Conservation (phyloP, 1,140 invertebrate species). For the Sycophaga agraensis region DNA sequence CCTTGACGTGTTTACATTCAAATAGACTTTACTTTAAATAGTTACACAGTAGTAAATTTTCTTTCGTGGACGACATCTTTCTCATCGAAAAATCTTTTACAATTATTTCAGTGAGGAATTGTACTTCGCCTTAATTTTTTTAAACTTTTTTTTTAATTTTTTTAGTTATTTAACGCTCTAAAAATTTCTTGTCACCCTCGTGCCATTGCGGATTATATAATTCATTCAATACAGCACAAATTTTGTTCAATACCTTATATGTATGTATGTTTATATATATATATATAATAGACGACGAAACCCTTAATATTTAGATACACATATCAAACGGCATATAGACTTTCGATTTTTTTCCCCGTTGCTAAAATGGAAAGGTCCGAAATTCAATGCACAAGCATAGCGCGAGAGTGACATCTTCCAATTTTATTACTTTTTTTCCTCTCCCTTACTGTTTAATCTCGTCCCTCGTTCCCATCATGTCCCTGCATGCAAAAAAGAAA, state of each 20-base stretch:
- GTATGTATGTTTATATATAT: no score
- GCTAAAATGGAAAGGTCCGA: background rate
- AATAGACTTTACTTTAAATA: conserved; percentile 52
- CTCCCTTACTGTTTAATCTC: conserved; percentile 5
- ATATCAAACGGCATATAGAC: background rate
- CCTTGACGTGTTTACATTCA: conserved; percentile 51
- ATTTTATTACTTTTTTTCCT: background rate
- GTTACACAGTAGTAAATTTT: conserved; percentile 53
- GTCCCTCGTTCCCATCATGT: conserved; percentile 27
- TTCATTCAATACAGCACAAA: no score
- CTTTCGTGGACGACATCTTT: conserved; percentile 26
- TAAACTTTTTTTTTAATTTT: conserved; percentile 9
- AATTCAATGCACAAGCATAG: background rate
- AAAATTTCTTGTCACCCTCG: background rate
- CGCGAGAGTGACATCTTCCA: conserved; percentile 15
- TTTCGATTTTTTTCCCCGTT: conserved; percentile 15
- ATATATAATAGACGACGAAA: no score
- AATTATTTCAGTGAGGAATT: conserved; percentile 39
- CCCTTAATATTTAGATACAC: no score
- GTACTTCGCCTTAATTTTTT: conserved; percentile 32
- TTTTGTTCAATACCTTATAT: background rate
- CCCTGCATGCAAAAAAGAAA: conserved; percentile 39
- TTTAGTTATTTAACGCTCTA: background rate
- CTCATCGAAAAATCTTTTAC: conserved; percentile 33
- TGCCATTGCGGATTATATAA: background rate